Evolutionary conservation across 2,113 vertebrate genomes (phyloP), one percentile per base, ranked within the genome.

Genomic region (Cyanoderma ruficeps): DNA sequence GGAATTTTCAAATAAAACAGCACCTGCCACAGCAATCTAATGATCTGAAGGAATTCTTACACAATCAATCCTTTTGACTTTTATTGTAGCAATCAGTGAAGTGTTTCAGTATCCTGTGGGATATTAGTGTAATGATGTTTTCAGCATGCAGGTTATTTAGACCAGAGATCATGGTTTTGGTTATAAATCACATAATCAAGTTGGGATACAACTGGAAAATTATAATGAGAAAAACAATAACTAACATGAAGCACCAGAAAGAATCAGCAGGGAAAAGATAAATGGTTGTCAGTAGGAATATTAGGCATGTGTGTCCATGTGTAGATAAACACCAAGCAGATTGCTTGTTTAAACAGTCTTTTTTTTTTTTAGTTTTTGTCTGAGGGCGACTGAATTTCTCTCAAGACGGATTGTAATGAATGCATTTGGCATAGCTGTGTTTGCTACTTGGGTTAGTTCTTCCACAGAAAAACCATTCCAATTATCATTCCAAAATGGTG

Each of bases 371-470:
- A 47, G 22, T 63, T 91, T 92, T 95, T 88, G 15, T 53, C 82
- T 86, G 15, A 78, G 3, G 10, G 37, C 69, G 23, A 76, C 22
- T 33, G 65, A 37, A 50, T 92, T 94, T 94, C 16, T 96, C 69
- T 94, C 65, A 92, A 89, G 81, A 96, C 1, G 83, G 74, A 86
- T 93, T 84, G 64, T 63, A 96, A 94, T 78, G 25, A 95, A 93
- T 87, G 64, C 35, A 91, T 89, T 94, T 93, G 65, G 27, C 31
- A 76, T 80, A 79, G 94, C 85, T 72, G 31, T 69, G 39, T 71
- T 83, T 89, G 31, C 10, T 69, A 23, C 55, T 31, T 47, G 63
- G 33, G 8, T 23, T 64, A 96, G 23, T 27, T 76, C 64, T 95
- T 95, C 63, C 85, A 56, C 33, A 71, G 52, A 41, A 96, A 96